These are phyloP conservation scores for Serripes groenlandicus DNA, from an alignment of 2,888 invertebrate genomes.

Conservation along the genomic window DNA sequence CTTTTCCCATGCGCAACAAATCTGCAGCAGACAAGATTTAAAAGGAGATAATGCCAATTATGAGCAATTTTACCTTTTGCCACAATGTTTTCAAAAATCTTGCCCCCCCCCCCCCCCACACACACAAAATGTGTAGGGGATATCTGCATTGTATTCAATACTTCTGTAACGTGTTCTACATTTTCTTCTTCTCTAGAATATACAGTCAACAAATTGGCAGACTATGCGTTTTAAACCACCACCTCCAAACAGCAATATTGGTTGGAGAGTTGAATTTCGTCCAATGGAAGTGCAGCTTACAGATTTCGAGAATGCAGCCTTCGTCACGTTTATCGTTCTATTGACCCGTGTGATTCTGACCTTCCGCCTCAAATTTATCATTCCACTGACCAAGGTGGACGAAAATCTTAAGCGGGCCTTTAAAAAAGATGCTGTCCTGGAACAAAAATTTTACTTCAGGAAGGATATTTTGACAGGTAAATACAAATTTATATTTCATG, in stretches of 20 bases:
- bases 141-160: neutral
- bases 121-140: neutral
- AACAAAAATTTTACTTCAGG: constrained; percentile 96
- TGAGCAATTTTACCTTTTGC: neutral
- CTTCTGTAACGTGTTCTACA: constrained; percentile 7
- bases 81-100: neutral
- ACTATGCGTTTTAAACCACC: constrained; percentile 99
- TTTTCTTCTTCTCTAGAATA: constrained; percentile 90
- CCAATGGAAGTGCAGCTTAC: constrained; percentile 97
- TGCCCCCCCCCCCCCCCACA: neutral
- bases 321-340: constrained; percentile 98
- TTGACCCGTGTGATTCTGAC: constrained; percentile 98
- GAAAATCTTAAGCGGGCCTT: constrained; percentile 99
- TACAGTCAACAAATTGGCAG: constrained; percentile 99
- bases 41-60: neutral
- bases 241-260: constrained; percentile 95
- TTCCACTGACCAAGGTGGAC: constrained; percentile 97
- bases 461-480: constrained; percentile 82
- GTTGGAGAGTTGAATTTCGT: constrained; percentile 99
- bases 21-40: too few species aligned
- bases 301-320: constrained; percentile 99
- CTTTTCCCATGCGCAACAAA: too few species aligned
- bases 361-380: constrained; percentile 97
- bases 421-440: constrained; percentile 94
- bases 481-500: too few species aligned